Conservation (phyloP, 53 echinoderm and acorn worm species). For the Apostichopus leukothele region DNA sequence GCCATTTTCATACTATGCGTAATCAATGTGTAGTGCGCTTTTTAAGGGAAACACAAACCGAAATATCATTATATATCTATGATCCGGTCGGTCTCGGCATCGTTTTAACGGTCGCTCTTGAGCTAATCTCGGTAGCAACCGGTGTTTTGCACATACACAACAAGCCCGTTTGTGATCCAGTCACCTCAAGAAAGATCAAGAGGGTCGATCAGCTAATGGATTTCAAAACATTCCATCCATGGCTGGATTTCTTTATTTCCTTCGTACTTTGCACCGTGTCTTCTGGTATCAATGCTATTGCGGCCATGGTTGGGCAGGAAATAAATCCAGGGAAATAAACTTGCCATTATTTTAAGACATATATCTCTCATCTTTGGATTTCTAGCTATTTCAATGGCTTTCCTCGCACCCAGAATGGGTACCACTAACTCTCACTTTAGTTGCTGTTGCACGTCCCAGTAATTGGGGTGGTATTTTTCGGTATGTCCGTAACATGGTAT, state of each 20-base stretch:
- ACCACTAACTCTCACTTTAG: constrained; percentile 3
- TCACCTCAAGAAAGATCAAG: background rate
- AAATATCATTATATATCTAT: no score
- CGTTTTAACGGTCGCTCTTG: background rate
- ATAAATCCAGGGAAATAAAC: background rate
- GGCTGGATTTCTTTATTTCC: constrained; percentile 24
- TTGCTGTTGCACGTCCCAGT: background rate
- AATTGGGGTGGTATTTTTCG: constrained; percentile 21
- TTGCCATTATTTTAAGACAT: background rate
- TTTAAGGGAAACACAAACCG: no score
- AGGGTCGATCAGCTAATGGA: constrained; percentile 15
- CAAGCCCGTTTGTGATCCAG: constrained; percentile 22
- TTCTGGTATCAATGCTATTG: constrained; percentile 19
- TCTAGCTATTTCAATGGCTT: constrained; percentile 8
- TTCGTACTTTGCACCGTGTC: constrained; percentile 26
- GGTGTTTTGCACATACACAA: constrained; percentile 1
- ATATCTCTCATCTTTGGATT: constrained; percentile 18
- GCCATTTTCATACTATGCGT: no score
- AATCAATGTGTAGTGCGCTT: no score
- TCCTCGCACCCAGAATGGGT: constrained; percentile 16
- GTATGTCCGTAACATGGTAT: background rate
- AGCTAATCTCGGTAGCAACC: background rate
- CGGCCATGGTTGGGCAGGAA: constrained; percentile 11
- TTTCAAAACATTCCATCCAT: constrained; percentile 2
- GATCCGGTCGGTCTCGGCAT: background rate